Conservation (phyloP, 2,113 vertebrate genomes). For the Tachuris rubrigastra region DNA sequence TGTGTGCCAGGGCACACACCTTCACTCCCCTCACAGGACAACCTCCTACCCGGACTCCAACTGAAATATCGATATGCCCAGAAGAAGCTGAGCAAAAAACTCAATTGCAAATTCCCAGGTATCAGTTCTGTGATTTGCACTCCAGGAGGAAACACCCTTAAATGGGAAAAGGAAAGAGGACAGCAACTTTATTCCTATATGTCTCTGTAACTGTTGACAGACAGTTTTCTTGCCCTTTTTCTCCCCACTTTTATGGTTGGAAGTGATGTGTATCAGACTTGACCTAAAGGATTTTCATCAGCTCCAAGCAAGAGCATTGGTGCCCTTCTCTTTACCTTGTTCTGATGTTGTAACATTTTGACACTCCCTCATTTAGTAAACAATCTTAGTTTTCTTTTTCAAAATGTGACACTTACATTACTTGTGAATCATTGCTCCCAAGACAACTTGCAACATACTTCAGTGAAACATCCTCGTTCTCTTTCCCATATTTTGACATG, state of each 20-base stretch:
- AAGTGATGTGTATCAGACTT: neutral
- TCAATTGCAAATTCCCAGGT: neutral
- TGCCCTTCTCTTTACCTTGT: neutral
- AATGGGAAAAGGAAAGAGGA: neutral
- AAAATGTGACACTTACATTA: neutral
- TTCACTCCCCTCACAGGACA: fast-evolving
- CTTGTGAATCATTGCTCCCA: neutral
- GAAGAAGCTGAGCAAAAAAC: neutral
- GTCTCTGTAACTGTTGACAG: neutral
- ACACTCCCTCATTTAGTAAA: neutral
- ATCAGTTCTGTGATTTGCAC: neutral
- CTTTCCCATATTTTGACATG: neutral
- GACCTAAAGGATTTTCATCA: neutral
- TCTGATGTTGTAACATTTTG: neutral
- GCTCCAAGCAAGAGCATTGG: neutral
- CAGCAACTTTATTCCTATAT: neutral
- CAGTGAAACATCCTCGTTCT: neutral
- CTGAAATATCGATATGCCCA: neutral
- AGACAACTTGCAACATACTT: neutral
- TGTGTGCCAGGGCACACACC: fast-evolving
- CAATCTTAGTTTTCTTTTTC: neutral
- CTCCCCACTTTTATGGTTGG: neutral
- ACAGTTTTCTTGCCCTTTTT: neutral
- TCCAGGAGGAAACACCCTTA: neutral
- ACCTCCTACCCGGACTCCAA: neutral